Conservation (phyloP, 2,888 invertebrate genomes). For the Drosophila mercatorum region DNA sequence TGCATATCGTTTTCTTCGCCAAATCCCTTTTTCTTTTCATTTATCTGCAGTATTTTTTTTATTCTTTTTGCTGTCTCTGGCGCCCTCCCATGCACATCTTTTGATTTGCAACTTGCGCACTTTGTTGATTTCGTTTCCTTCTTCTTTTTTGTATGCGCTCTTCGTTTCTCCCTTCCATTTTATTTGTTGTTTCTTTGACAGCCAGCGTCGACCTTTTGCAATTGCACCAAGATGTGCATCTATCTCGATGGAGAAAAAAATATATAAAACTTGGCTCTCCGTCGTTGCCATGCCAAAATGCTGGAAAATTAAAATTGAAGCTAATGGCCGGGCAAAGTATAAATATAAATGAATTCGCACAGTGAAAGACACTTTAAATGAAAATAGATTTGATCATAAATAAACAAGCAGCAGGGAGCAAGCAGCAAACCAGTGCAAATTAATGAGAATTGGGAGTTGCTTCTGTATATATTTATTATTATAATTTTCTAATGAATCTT, state of each 20-base stretch:
- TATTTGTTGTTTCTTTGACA: conserved; percentile 64
- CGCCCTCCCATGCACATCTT: conserved; percentile 31
- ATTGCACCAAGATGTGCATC: conserved; percentile 29
- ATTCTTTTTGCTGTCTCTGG: background rate
- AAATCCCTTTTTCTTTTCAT: conserved; percentile 67
- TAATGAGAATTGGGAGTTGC: background rate
- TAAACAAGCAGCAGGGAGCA: background rate
- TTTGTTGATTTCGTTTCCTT: conserved; percentile 53
- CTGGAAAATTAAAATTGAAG: conserved; percentile 63
- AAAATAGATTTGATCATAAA: background rate
- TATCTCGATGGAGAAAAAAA: conserved; percentile 4
- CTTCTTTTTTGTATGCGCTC: background rate
- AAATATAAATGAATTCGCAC: conserved; percentile 10
- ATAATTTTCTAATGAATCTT: no score
- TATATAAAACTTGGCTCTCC: conserved; percentile 28
- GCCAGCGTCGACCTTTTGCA: conserved; percentile 39
- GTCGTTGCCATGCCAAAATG: conserved; percentile 46
- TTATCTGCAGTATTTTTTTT: conserved; percentile 24
- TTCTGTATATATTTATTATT: no score
- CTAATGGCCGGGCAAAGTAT: conserved; percentile 38
- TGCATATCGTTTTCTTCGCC: conserved; percentile 41
- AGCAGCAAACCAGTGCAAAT: background rate
- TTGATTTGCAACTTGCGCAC: conserved; percentile 70
- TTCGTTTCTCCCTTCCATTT: conserved; percentile 21
- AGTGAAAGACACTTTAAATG: background rate